Base-by-base conservation (phyloP, 2,113 vertebrate species). In the Microtus richardsoni region DNA sequence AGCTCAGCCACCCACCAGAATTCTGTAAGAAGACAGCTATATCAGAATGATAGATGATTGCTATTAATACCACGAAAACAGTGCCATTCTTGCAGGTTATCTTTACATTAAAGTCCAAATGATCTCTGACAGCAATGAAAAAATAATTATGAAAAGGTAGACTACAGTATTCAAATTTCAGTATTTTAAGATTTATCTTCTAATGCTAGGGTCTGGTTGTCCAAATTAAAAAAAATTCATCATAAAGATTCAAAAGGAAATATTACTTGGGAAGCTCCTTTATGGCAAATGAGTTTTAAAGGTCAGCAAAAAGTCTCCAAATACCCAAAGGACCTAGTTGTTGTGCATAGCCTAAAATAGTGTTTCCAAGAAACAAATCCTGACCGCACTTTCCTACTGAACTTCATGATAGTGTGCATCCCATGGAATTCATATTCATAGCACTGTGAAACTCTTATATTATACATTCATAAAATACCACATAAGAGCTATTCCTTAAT, bases 161-260 rank as follows among this genome's bases (percentile, higher is more conserved):
- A 10, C 33, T 30, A 52, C 16, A 2, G 19, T 85, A 0, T 62
- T 41, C 52, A 70, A 84, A 68, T 68, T 47, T 17, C 13, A 41
- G 12, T 70, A n/a, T 73, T 96, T 83, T 92, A 82, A 95, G 49
- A 86, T 80, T 87, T 36, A 62, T 22, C 33, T 70, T 74, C 74
- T 94, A 49, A 24, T 7, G 0, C 21, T 44, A 5, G 1, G 1
- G 0, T 85, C 92, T 74, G 86, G 87, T 58, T 16, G 54, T 54
- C 12, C 36, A 78, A 95, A 93, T 95, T 91, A 17, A 96, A 96
- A 96, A 96, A 97, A 86, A 33, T 82, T 88, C 84, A 90, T 75
- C 30, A 58, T 52, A 96, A 88, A 36, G 1, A 30, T n/a, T 85
- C 13, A 39, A 49, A 84, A 91, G 28, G 36, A 74, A 85, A 85